phyloP scores from a whole-genome alignment of 2,113 vertebrate genomes.

The western clawed frog (Xenopus tropicalis) region UCB_Xtro_10.0 CM004445.2:5970001-5970500 shows the following conservation, averaged over 20 bases:
- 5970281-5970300: too few relatives aligned
- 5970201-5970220: background rate
- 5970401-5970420: too few relatives aligned
- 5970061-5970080: conserved; percentile 32
- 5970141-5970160: background rate
- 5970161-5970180: background rate
- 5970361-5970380: too few relatives aligned
- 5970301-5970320: too few relatives aligned
- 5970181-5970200: background rate
- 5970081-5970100: conserved; percentile 26
- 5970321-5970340: too few relatives aligned
- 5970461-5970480: too few relatives aligned
- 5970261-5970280: background rate
- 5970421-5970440: too few relatives aligned
- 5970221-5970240: background rate
- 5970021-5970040: conserved; percentile 30
- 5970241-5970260: background rate
- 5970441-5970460: too few relatives aligned
- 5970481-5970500: too few relatives aligned
- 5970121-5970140: background rate
- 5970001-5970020: conserved; percentile 26
- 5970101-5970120: conserved; percentile 16
- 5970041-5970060: conserved; percentile 20
- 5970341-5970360: background rate
- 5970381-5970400: too few relatives aligned